Percentiles rank a stretch among this genome's conserved stretches.
phyloP scores from a whole-genome alignment of 1,140 invertebrate genomes.

The Heliothis virescens region DNA sequence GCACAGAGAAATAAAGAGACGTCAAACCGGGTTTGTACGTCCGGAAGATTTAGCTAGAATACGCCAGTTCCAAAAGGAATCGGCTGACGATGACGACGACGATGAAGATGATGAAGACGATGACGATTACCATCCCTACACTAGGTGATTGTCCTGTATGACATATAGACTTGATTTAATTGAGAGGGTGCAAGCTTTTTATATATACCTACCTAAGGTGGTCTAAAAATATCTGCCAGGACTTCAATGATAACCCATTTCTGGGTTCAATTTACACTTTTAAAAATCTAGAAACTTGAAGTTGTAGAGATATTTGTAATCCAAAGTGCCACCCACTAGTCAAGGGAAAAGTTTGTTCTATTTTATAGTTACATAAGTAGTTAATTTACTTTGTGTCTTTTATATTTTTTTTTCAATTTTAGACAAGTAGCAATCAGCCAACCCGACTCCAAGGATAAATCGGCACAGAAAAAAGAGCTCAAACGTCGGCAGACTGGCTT shows the following conservation, averaged over 20 bases:
- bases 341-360: too few relatives aligned
- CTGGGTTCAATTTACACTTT: too few relatives aligned
- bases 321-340: too few relatives aligned
- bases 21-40: conserved; percentile 71
- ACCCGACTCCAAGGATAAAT: background rate
- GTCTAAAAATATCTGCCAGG: too few relatives aligned
- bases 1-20: conserved; percentile 66
- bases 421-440: conserved; percentile 6
- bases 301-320: too few relatives aligned
- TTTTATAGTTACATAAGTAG: too few relatives aligned
- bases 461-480: background rate
- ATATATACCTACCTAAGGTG: too few relatives aligned
- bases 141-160: conserved; percentile 53
- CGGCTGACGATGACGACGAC: conserved; percentile 45
- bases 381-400: background rate
- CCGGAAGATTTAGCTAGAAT: conserved; percentile 64
- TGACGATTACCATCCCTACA: background rate
- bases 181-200: too few relatives aligned
- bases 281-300: too few relatives aligned
- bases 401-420: too few relatives aligned
- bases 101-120: conserved; percentile 58
- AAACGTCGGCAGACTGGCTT: conserved; percentile 60
- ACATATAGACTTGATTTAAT: background rate
- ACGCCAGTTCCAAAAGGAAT: conserved; percentile 30
- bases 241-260: too few relatives aligned